These are phyloP conservation scores for Fissipunctia ypsillon DNA, from an alignment of 2,888 invertebrate species.

Conservation along the genomic window DNA sequence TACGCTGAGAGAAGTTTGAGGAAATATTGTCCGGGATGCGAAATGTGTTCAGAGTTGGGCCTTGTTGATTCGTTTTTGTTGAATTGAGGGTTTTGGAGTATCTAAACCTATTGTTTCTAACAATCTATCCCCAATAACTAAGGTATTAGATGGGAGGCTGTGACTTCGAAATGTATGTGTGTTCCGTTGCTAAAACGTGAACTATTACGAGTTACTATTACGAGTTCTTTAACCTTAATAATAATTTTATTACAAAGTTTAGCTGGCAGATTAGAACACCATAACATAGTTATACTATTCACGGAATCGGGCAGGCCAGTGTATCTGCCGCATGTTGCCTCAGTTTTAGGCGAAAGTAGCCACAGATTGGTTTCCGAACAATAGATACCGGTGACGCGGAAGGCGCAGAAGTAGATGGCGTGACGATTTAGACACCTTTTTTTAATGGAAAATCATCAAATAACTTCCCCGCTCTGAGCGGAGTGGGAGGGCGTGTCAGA, in stretches of 20 bases:
- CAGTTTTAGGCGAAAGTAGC: not conserved
- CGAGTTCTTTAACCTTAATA: too few relatives aligned
- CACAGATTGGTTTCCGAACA: not conserved
- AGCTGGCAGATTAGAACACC: not conserved
- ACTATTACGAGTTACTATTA: not conserved
- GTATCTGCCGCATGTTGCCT: too few relatives aligned
- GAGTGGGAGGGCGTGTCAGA: too few relatives aligned
- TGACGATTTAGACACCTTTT: not conserved
- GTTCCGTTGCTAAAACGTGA: not conserved
- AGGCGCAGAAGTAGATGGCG: not conserved
- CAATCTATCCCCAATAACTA: not conserved
- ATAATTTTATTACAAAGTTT: not conserved
- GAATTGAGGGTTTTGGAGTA: not conserved
- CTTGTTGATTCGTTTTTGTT: slow-evolving; percentile 24
- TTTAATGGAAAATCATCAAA: too few relatives aligned
- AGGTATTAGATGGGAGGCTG: not conserved
- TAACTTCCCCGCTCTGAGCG: too few relatives aligned
- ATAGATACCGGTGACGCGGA: not conserved
- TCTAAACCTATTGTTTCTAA: not conserved
- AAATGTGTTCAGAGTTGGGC: slow-evolving; percentile 51
- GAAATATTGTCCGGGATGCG: slow-evolving; percentile 69
- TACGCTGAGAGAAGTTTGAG: slow-evolving; percentile 77
- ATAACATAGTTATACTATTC: not conserved
- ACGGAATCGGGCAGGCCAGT: not conserved
- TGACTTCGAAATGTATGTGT: too few relatives aligned